These are phyloP conservation scores for Chelonus formosanus DNA, from an alignment of 2,888 invertebrate species.

Conservation along the genomic window DNA sequence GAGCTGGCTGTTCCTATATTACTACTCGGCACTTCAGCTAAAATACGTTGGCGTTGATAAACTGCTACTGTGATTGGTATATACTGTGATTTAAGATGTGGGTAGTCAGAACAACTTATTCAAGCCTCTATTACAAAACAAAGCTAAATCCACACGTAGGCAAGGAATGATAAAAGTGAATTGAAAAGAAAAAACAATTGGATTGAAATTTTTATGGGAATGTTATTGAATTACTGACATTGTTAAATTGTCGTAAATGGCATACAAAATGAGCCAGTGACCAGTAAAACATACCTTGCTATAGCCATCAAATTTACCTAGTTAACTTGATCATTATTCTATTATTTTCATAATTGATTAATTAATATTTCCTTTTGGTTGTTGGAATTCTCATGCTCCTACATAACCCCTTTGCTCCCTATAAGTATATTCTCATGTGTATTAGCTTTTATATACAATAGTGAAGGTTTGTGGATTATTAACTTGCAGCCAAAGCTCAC, in stretches of 20 bases:
- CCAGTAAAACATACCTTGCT: no score
- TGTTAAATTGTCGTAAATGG: no score
- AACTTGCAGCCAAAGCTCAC: constrained; percentile 7
- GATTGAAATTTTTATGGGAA: no score
- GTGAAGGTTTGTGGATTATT: constrained; percentile 3
- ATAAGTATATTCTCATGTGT: neutral
- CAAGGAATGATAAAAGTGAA: no score
- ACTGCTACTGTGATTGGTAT: constrained; percentile 9
- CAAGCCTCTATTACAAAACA: neutral
- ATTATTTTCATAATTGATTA: no score
- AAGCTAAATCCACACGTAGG: no score
- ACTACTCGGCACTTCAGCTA: constrained; percentile 1
- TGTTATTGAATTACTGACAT: no score
- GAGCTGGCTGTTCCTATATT: constrained; percentile 1
- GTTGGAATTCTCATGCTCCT: neutral
- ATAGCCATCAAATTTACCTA: no score
- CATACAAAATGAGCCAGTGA: no score
- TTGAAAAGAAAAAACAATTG: no score
- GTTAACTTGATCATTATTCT: no score
- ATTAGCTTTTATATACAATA: constrained; percentile 1
- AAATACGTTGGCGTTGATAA: constrained; percentile 12
- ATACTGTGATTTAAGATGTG: constrained; percentile 4
- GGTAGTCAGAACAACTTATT: constrained; percentile 6
- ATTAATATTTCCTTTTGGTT: neutral
- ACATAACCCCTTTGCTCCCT: no score